A percentile compares a stretch with the other conserved stretches of the same genome.
These are phyloP conservation scores for Halcyon leucocephala DNA, from an alignment of 2,797 vertebrate genomes.

Conservation along the genomic window DNA sequence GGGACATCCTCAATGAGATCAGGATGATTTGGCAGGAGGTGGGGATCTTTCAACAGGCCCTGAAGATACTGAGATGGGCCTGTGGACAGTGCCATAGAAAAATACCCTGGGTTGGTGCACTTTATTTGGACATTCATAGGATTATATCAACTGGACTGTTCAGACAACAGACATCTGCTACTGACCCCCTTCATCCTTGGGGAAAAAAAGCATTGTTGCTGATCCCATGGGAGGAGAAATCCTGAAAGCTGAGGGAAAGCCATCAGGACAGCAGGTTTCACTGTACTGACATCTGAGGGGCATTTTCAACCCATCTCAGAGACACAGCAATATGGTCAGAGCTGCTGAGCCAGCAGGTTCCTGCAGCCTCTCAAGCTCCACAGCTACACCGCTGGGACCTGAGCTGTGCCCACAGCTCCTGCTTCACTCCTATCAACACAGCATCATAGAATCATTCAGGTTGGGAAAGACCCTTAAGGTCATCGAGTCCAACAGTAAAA, in stretches of 20 bases:
- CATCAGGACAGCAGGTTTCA: neutral
- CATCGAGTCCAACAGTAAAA: neutral
- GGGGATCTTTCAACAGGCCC: neutral
- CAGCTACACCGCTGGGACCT: fast-evolving
- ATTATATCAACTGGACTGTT: neutral
- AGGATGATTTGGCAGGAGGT: fast-evolving
- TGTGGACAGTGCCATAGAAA: neutral
- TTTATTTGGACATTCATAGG: neutral
- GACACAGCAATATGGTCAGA: neutral
- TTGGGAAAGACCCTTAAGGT: neutral
- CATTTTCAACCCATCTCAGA: neutral
- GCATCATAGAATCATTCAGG: neutral
- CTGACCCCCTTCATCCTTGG: neutral
- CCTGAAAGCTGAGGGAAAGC: neutral
- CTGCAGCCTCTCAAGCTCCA: neutral
- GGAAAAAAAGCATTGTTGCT: neutral
- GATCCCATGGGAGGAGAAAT: neutral
- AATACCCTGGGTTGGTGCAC: neutral
- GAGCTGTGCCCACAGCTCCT: neutral
- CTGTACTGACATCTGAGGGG: neutral
- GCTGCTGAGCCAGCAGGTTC: neutral
- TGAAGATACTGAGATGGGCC: neutral
- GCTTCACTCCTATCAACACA: neutral
- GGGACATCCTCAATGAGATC: too few species aligned
- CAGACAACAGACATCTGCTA: neutral